Evolutionary conservation across 2,888 invertebrate species (phyloP), one percentile per base, ranked within the genome.

Genomic region (Nomada fucata): DNA sequence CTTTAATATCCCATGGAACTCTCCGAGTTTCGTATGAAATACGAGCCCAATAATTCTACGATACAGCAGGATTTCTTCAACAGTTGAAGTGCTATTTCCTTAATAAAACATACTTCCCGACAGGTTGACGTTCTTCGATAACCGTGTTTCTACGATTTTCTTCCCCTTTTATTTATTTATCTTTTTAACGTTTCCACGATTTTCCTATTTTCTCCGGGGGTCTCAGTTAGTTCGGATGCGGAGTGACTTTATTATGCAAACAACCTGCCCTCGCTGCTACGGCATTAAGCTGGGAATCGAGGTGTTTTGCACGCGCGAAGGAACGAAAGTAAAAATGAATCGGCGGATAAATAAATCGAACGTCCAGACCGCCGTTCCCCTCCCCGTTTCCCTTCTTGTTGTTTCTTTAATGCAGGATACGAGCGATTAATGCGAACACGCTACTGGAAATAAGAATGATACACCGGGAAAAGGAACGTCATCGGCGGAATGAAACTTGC

Each of bases 311-410:
- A 42, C 36, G 52, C 44, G 23, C 53, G 47, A 53, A 29, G 36
- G 57, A 36, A 53, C 53, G 42, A 53, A 63, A 59, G 29, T 26
- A 55, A 63, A 64, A 53, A 53, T 53, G 44, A 15, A 9, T 20
- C 20, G 52, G 36, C 71, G 52, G 52, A 73, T 64, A 57, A 73
- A 64, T 57, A 64, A 64, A 64, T 73, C 26, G 47, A 50, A 36
- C 57, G 57, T 11, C 36, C 36, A 42, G 42, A 13, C 36, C 13
- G 15, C 23, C 50, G n/a, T 59, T 52, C 23, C 23, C 23, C 23
- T 7, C 36, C 36, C 57, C 71, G 10, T 52, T 42, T 55, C 20
- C 47, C 18, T 55, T 29, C 50, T 50, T 26, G 23, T 50, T 47
- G 29, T 68, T 42, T 42, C 44, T 11, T 20, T 44, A 36, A n/a